Evolutionary conservation across 1,140 invertebrate species (phyloP).

Genomic region (Eumeta japonica): DNA sequence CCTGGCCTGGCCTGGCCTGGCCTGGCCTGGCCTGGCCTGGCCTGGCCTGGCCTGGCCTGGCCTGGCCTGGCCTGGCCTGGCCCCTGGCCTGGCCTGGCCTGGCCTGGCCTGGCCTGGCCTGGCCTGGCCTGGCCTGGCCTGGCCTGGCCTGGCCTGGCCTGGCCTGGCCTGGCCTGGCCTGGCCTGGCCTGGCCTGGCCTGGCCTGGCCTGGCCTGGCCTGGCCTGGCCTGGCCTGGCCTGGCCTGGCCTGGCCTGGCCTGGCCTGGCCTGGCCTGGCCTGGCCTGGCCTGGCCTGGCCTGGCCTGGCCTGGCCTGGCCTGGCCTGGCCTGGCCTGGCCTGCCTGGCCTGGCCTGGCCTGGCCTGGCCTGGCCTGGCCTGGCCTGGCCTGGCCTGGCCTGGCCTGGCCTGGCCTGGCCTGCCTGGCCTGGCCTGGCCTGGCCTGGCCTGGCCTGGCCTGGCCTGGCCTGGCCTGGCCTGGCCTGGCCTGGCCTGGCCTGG

Average conservation of each 20-base stretch:
- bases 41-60: conserved; percentile 1
- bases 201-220: conserved; percentile 1
- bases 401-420: conserved; percentile 1
- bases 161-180: conserved; percentile 1
- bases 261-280: conserved; percentile 1
- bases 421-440: too few species aligned
- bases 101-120: conserved; percentile 1
- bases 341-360: too few species aligned
- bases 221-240: conserved; percentile 1
- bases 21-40: conserved; percentile 7
- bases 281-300: conserved; percentile 1
- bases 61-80: too few species aligned
- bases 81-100: too few species aligned
- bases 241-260: conserved; percentile 1
- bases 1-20: conserved; percentile 14
- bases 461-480: conserved; percentile 14
- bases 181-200: conserved; percentile 1
- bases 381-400: conserved; percentile 2
- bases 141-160: conserved; percentile 1
- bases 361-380: conserved; percentile 1
- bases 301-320: conserved; percentile 2
- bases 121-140: conserved; percentile 1
- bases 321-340: conserved; percentile 3
- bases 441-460: conserved; percentile 1
- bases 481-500: conserved; percentile 7